Evolutionary conservation across 2,113 vertebrate genomes (phyloP), one percentile per base, ranked within the genome.

Genomic region (Proterorhinus semilunaris): DNA sequence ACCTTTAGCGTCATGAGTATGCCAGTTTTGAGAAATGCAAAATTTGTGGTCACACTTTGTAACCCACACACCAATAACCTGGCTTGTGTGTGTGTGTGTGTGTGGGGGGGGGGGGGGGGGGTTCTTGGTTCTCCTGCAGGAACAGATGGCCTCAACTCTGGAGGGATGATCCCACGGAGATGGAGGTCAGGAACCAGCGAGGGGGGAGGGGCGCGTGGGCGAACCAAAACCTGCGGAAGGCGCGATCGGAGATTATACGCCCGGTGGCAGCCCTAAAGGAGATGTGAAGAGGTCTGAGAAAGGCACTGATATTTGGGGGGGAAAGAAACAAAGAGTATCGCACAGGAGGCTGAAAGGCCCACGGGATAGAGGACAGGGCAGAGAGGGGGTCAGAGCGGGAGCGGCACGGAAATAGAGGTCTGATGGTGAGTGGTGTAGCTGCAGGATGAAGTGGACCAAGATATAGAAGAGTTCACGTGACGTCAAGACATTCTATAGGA

Each of bases 111-210:
- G 42, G 13, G 74, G 71, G 7, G 61, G 69, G 69, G 67, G 69
- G 74, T 51, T 72, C 75, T 83, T 65, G 79, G 69, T 88, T 86
- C 81, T 86, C 79, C 79, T 85, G 82, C 81, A 87, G 84, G 85
- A 91, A 88, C 90, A 91, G 88, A 91, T 91, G 90, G 90, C 87
- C 81, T 89, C 67, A 83, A 82, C 88, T 90, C 85, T 90, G 83
- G 71, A 88, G 86, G 87, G 86, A 86, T 83, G 87, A 91, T 87
- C 86, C 88, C 78, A 89, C 74, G 70, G 85, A 88, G 83, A 87
- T 87, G 87, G 86, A 89, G 88, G 88, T 90, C 88, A 91, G 86
- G 73, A 85, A 85, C 77, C 77, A 81, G 76, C 52, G 46, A 85
- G 82, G 53, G 53, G 53, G 53, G 53, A 27, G 53, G 10, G 13